These are phyloP conservation scores for Oophaga pumilio DNA, from an alignment of 2,113 vertebrate species.

Conservation along the genomic window DNA sequence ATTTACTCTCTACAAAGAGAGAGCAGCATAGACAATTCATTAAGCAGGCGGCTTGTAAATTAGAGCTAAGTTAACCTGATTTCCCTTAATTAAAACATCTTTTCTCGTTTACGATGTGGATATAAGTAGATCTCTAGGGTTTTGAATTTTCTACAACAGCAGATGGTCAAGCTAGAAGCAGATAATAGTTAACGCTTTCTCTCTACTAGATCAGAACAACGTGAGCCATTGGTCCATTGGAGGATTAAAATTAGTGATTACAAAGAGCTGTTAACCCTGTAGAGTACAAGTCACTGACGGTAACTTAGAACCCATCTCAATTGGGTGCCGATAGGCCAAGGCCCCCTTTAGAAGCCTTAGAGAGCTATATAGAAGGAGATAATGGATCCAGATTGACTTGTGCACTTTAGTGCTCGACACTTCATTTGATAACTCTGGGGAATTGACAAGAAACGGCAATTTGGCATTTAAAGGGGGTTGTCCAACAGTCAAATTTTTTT, in stretches of 20 bases:
- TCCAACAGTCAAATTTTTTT: not conserved
- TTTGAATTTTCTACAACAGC: constrained; percentile 90
- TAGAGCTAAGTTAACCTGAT: constrained; percentile 90
- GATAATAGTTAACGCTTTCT: constrained; percentile 92
- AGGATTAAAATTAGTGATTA: constrained; percentile 89
- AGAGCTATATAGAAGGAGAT: constrained; percentile 8
- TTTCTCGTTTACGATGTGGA: constrained; percentile 92
- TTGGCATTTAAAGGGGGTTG: constrained; percentile 1
- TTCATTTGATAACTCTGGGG: constrained; percentile 30
- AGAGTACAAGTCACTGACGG: constrained; percentile 61
- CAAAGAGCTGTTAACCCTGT: constrained; percentile 84
- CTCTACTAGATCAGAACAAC: constrained; percentile 84
- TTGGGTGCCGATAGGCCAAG: not conserved
- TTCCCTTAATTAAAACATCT: constrained; percentile 96
- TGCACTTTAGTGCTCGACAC: not conserved
- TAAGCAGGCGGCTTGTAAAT: constrained; percentile 88
- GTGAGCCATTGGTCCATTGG: constrained; percentile 82
- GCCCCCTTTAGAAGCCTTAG: not conserved
- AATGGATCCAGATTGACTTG: constrained; percentile 25
- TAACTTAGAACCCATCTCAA: constrained; percentile 30
- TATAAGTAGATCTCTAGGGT: constrained; percentile 92
- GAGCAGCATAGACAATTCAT: constrained; percentile 92
- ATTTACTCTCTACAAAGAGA: constrained; percentile 89
- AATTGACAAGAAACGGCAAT: constrained; percentile 29
- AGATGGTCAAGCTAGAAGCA: constrained; percentile 94